Evolutionary conservation across 2,888 invertebrate species (phyloP).

Genomic region (Pachydiplax longipennis): DNA sequence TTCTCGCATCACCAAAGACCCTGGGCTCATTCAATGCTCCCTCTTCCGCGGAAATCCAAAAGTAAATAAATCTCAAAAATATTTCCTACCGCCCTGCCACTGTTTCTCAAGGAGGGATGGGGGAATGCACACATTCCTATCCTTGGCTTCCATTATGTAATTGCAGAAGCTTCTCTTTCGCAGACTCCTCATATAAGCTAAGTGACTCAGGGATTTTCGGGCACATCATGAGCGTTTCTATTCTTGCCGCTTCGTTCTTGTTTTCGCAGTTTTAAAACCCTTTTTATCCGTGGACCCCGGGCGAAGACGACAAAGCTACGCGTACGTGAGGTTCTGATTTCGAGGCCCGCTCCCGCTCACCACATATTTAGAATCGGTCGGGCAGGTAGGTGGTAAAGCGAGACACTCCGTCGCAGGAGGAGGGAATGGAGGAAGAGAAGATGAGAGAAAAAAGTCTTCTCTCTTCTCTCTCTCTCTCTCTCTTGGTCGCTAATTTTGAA

Average conservation of each 20-base stretch:
- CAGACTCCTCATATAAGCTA: not conserved
- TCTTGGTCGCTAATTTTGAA: conserved; percentile 42
- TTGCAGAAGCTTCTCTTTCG: not conserved
- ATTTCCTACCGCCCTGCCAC: not conserved
- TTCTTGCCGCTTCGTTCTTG: conserved; percentile 31
- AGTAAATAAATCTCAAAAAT: not conserved
- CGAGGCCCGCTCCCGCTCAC: conserved; percentile 28
- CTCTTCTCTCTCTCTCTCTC: not conserved
- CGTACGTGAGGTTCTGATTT: not conserved
- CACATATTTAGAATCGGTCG: conserved; percentile 43
- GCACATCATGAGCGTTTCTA: conserved; percentile 14
- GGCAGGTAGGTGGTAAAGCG: conserved; percentile 29
- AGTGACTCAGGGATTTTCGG: conserved; percentile 33
- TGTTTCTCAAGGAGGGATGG: not conserved
- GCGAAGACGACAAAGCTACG: conserved; percentile 8
- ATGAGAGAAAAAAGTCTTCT: not conserved
- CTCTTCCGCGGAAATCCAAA: not conserved
- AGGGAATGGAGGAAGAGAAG: not conserved
- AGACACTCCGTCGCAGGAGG: not conserved
- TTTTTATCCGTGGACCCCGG: not conserved
- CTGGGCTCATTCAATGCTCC: too few species aligned
- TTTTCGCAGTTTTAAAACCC: conserved; percentile 26
- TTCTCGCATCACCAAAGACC: too few species aligned
- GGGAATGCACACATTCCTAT: not conserved
- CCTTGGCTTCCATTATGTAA: not conserved